Evolutionary conservation across 2,113 vertebrate genomes (phyloP), one percentile per base, ranked within the genome.

Genomic region (Hippocampus mohnikei): DNA sequence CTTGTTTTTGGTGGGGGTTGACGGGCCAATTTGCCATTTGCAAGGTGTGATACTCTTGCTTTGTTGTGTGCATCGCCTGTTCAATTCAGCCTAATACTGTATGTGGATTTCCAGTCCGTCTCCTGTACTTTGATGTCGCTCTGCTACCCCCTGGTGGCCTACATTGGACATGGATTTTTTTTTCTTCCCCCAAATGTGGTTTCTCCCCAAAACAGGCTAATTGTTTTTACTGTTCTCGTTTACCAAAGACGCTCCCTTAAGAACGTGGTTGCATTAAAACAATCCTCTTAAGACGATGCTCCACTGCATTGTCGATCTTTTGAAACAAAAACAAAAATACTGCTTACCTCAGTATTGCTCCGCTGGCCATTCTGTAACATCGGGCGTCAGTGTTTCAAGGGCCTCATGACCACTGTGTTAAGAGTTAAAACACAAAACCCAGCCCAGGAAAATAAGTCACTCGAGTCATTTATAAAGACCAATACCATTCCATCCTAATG

Each of bases 401-500:
- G 58, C 64, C 23, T 20, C 56, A 18, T 60, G 58, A 37, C 59
- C 59, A 61, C 59, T 21, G 59, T 40, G 59, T 61, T 61, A 74
- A 75, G 27, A 69, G 50, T 53, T 53, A 53, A 21, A 53, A 71
- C 33, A 63, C n/a, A 23, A 41, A 59, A 50, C 12, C 27, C 58
- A 66, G 60, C 71, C 52, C 29, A 50, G 64, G 61, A 53, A 15
- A 64, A 29, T 62, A 79, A 60, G 67, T 58, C 70, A 33, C 60
- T 85, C 59, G 40, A 69, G 61, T 50, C 70, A 63, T 63, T 75
- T 78, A 40, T 61, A 59, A 78, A 87, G 84, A 86, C 79, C 77
- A 76, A 82, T 77, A 83, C 84, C 79, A 56, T 73, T 84, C 82
- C 88, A 80, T 84, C 85, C 84, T 77, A 66, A 87, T 80, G 87